Base-by-base conservation (phyloP, 30 jellyfish, hydroid and myxozoan genomes). In the Aurelia aurita region DNA sequence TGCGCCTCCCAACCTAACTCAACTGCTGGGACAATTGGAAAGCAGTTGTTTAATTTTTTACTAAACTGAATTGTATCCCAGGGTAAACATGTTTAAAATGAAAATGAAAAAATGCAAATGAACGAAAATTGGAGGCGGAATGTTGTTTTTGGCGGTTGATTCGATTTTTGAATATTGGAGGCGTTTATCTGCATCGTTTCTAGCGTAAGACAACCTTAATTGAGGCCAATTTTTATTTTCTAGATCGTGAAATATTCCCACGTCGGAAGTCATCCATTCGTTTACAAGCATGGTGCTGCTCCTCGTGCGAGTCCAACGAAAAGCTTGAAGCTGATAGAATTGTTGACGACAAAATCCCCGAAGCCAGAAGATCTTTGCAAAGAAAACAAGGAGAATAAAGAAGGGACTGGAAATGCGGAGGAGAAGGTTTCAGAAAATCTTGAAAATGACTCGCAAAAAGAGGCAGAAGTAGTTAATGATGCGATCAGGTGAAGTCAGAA, bases 211-310 rank as follows among this genome's bases (percentile, higher is more conserved):
- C 46, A 34, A 10, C 7, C 46, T 34, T 34, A 34, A 39, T 39
- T 39, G 51, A 6, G 1, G 9, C 16, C 51, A 39, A 4, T 8
- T 39, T 39, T 39, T 60, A 34, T 6, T 19, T 47, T 64, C 5
- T 53, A 86, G 95, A 86, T 86, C 67, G 95, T 89, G 18, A 86
- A 86, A 53, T 86, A 86, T 69, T 86, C 95, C 58, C 83, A 86
- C 32, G 87, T 86, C 54, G 92, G 95, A 11, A 27, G 71, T 64
- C 75, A 63, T 18, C 95, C 95, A 2, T 86, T 86, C 39, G 83
- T 86, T 0, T 86, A 86, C 82, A 86, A 70, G 49, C 95, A 86
- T 49, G 95, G 95, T 20, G 82, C 88, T 16, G 80, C 95, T 6
- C 62, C 95, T 12, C 95, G 84, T 32, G 95, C 75, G 12, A 76